Percentiles rank a stretch among this genome's conserved stretches.
Evolutionary conservation across 2,797 vertebrate genomes (phyloP).

Genomic region (Pseudopleuronectes americanus): DNA sequence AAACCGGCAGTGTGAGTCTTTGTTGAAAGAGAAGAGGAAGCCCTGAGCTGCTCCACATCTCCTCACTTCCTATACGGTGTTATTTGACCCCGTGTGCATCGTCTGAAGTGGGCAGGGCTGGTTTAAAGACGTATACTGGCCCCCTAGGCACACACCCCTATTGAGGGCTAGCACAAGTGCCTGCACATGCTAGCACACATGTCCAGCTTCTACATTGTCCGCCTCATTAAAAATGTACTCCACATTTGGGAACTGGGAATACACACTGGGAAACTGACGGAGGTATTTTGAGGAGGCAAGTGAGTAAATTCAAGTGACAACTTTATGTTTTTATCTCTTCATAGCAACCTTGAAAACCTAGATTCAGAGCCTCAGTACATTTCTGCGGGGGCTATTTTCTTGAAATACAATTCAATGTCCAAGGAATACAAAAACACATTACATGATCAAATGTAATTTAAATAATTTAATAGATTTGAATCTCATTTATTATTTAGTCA

Average conservation of each 20-base stretch:
- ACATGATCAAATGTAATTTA: too few relatives aligned
- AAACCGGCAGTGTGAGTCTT: slow-evolving; percentile 36
- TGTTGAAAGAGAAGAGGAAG: slow-evolving; percentile 54
- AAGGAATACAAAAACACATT: not conserved
- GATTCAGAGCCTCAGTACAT: not conserved
- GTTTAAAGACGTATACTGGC: slow-evolving; percentile 30
- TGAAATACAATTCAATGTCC: not conserved
- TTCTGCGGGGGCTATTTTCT: not conserved
- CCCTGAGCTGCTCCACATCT: slow-evolving; percentile 28
- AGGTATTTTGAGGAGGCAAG: not conserved
- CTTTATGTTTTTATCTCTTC: slow-evolving; percentile 15
- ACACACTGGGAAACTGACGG: not conserved
- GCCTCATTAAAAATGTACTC: not conserved
- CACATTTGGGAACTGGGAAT: not conserved
- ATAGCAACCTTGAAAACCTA: not conserved
- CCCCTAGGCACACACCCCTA: slow-evolving; percentile 6
- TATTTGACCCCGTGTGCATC: slow-evolving; percentile 54
- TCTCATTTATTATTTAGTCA: too few relatives aligned
- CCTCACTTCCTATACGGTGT: slow-evolving; percentile 54
- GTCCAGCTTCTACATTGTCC: not conserved
- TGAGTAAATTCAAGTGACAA: slow-evolving; percentile 1
- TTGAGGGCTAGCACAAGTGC: not conserved
- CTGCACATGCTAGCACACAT: not conserved
- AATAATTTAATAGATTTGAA: too few relatives aligned
- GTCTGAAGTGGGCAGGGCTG: slow-evolving; percentile 37